These are phyloP conservation scores for Macquaria australasica DNA, from an alignment of 2,113 vertebrate genomes.

Conservation along the genomic window DNA sequence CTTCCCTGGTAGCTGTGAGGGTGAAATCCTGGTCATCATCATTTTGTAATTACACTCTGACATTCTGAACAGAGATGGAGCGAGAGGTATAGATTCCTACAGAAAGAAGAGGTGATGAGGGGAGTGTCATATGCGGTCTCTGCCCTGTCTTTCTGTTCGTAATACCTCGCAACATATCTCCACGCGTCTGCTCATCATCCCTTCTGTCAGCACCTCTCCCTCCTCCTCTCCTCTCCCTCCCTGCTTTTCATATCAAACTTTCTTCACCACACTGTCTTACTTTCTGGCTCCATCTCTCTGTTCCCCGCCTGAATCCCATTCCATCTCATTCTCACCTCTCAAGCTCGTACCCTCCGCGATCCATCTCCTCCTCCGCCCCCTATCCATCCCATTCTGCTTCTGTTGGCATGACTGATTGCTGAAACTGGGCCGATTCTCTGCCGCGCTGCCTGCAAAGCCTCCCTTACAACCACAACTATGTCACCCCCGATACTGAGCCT, in stretches of 20 bases:
- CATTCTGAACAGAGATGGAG: conserved; percentile 28
- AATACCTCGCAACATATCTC: conserved; percentile 40
- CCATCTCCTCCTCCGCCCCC: conserved; percentile 57
- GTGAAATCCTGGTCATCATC: conserved; percentile 36
- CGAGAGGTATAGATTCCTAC: neutral
- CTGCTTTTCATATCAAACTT: conserved; percentile 62
- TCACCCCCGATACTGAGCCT: conserved; percentile 38
- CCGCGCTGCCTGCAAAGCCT: conserved; percentile 50
- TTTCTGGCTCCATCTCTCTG: conserved; percentile 56
- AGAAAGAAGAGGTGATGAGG: neutral
- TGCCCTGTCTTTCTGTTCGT: conserved; percentile 22
- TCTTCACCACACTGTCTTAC: conserved; percentile 41
- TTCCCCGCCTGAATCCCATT: conserved; percentile 59
- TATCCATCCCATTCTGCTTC: conserved; percentile 68
- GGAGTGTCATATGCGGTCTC: conserved; percentile 6
- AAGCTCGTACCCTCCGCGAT: conserved; percentile 59
- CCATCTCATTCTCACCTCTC: conserved; percentile 72
- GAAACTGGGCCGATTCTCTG: conserved; percentile 53
- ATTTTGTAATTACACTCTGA: conserved; percentile 41
- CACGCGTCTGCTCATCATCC: conserved; percentile 65
- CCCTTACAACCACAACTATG: conserved; percentile 52
- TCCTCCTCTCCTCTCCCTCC: conserved; percentile 3
- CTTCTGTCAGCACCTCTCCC: conserved; percentile 54
- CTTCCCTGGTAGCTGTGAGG: neutral
- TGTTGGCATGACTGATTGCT: conserved; percentile 78